Base-by-base conservation (phyloP, 1,140 invertebrate genomes). In the Drosophila gunungcola region DNA sequence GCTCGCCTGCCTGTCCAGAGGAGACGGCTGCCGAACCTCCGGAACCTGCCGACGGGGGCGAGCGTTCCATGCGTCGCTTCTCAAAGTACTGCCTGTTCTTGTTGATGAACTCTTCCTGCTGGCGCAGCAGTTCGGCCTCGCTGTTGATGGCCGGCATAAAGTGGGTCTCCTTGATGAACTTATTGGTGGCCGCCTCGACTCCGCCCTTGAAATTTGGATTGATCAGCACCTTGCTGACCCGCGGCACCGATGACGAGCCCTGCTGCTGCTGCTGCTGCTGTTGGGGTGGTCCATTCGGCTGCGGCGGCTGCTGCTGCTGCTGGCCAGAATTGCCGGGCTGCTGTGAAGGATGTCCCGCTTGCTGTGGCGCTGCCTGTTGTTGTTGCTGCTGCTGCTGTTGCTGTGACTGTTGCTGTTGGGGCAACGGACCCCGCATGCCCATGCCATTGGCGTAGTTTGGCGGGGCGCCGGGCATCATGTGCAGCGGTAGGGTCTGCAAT, bases 171-270 rank as follows among this genome's bases (percentile, higher is more conserved):
- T 92, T 91, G 34, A 92, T 91, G 52, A 92, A 88, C 77, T 92
- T 92, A 63, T 85, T 92, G 32, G 90, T 92, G 29, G 91, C 92
- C 16, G 92, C 92, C 73, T 92, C 88, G 46, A 92, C 92, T 16
- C 92, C 92, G 6, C 92, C 92, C 63, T 92, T 92, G 41, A 92
- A 92, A 58, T 92, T 92, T 9, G 92, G 92, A 81, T 92, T 92
- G 41, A 92, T 92, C 12, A 92, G 75, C 58, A 92, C 92, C 76
- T 92, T 92, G 56, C 91, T 75, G 5, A 92, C 84, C 3, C 88
- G 86, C 27, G 81, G 64, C 29, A 74, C 72, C 10, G 67, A 29
- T 32, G 75, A 39, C 4, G 85, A 36, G 10, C 41, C 68, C 45
- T 36, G 34, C 45, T 43, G 62, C 42, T 57, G 56, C 13, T 54